phyloP scores from a whole-genome alignment of 1,140 invertebrate species.

The Plutomurus gul region DNA sequence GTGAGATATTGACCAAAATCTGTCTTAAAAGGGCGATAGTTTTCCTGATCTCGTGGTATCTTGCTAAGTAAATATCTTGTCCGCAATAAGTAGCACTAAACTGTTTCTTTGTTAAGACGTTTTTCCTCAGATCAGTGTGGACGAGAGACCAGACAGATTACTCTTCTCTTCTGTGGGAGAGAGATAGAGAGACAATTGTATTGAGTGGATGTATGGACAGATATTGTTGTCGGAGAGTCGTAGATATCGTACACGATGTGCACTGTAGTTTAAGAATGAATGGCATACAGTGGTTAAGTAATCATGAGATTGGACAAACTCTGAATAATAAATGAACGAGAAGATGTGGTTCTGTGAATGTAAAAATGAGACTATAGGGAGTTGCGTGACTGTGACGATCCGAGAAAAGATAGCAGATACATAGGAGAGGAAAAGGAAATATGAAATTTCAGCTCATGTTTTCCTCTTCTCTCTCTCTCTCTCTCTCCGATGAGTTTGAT shows the following conservation, averaged over 20 bases:
- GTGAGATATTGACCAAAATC: too few species aligned
- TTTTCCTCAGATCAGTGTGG: too few species aligned
- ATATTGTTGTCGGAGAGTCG: too few species aligned
- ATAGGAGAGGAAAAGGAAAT: conserved; percentile 31
- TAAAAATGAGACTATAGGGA: conserved; percentile 51
- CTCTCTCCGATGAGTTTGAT: not conserved
- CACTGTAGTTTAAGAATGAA: conserved; percentile 10
- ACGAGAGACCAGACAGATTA: too few species aligned
- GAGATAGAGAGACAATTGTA: not conserved
- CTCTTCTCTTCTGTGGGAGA: too few species aligned
- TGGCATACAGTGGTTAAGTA: conserved; percentile 10
- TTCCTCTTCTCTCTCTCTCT: not conserved
- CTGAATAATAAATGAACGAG: conserved; percentile 53
- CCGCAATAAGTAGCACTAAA: too few species aligned
- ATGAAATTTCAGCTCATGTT: conserved; percentile 26
- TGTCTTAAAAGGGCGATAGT: too few species aligned
- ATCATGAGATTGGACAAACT: conserved; percentile 48
- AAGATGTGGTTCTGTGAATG: conserved; percentile 47
- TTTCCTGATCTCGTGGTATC: too few species aligned
- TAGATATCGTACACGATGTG: too few species aligned
- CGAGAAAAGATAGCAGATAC: too few species aligned
- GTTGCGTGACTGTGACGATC: conserved; percentile 51
- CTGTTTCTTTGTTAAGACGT: too few species aligned
- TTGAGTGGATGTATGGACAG: not conserved
- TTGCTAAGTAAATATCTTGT: too few species aligned